Evolutionary conservation across 2,888 invertebrate genomes (phyloP), one percentile per base, ranked within the genome.

Genomic region (Aphrophora alni): DNA sequence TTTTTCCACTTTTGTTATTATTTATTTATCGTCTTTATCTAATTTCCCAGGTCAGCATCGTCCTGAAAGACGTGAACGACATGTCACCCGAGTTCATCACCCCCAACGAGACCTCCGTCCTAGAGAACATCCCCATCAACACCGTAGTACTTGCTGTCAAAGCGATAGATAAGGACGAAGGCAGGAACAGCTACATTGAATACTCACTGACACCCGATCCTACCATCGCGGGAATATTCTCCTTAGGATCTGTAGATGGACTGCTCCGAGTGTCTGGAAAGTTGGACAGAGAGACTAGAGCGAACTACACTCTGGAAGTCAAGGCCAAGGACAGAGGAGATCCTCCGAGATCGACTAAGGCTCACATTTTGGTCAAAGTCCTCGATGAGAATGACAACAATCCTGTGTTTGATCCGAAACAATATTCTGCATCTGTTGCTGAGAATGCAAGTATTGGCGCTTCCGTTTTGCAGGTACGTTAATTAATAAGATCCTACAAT

Each of bases 361-460:
- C 93, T 3, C 91, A 92, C 85, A 90, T 97, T 33, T 89, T 90
- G 80, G 93, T 98, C 28, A 91, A 91, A 85, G 92, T 97, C 82
- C 89, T 95, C 75, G 97, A 97, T 87, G 96, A 96, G 88, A 97
- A 97, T 88, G 97, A 97, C 87, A 97, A 97, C 87, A 94, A 95
- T 83, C 97, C 97, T 0, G 92, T 95, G 3, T 97, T 97, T 87
- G 95, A 96, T 87, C 95, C 95, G 0, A 94, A 95, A 86, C 96
- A 96, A 87, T 97, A 97, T 87, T 95, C 95, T 82, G 95, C 97
- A 0, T 94, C 95, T 1, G 94, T 97, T 38, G 95, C 96, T 0
- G 98, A 98, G 89, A 97, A 98, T 88, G 95, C 97, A n/a, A 95
- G 95, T 84, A 95, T 97, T 84, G 98, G 98, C 7, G 95, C 95